phyloP scores from a whole-genome alignment of 1,140 invertebrate species.

The Diploscapter pachys region DNA sequence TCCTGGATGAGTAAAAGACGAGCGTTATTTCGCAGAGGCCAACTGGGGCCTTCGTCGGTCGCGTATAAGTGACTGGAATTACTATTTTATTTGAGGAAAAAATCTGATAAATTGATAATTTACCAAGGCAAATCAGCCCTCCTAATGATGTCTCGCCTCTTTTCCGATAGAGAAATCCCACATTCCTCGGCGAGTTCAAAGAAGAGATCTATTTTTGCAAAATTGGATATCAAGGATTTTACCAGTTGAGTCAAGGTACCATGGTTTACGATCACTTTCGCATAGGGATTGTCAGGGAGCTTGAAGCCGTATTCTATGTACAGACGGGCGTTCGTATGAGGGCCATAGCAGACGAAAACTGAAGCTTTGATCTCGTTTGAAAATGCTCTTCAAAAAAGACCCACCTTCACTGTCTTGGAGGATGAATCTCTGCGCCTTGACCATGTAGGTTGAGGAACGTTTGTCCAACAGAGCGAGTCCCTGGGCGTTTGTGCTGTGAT shows the following conservation, averaged over 20 bases:
- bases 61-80: slow-evolving; percentile 45
- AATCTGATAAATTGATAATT: neutral
- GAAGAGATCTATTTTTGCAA: neutral
- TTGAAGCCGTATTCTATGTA: slow-evolving; percentile 75
- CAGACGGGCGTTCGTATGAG: slow-evolving; percentile 70
- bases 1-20: slow-evolving; percentile 31
- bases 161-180: slow-evolving; percentile 34
- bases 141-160: slow-evolving; percentile 9
- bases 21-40: slow-evolving; percentile 36
- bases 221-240: neutral
- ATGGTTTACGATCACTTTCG: slow-evolving; percentile 61
- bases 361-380: neutral
- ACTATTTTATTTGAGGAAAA: neutral
- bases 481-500: slow-evolving; percentile 68
- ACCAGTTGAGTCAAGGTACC: slow-evolving; percentile 23
- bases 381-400: slow-evolving; percentile 3
- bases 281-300: slow-evolving; percentile 67
- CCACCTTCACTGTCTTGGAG: neutral
- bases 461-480: slow-evolving; percentile 18
- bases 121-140: slow-evolving; percentile 29
- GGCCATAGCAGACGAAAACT: slow-evolving; percentile 70
- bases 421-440: slow-evolving; percentile 20
- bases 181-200: slow-evolving; percentile 45
- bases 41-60: slow-evolving; percentile 44
- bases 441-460: slow-evolving; percentile 8